Base-by-base conservation (phyloP, 2,888 invertebrate genomes). In the Dasypolia templi region DNA sequence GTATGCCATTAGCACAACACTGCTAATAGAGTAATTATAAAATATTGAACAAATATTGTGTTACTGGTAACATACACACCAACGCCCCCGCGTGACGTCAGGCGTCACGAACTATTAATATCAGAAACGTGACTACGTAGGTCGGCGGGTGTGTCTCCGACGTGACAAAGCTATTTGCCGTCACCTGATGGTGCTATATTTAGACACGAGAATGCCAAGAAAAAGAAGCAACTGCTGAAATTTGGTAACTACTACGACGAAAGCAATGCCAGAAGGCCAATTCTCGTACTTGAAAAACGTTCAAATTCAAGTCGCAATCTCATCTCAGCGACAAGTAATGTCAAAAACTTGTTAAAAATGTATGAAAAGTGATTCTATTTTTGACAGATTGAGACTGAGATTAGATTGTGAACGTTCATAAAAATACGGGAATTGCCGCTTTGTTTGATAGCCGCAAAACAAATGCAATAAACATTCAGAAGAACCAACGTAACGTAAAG, bases 71-170 rank as follows among this genome's bases (percentile, higher is more conserved):
- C 71, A 67, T 68, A 74, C 76, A 74, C 76, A 83, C 77, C 68
- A 66, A 81, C 72, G 72, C 63, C 55, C 29, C 56, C n/a, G 58
- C 75, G 87, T 90, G 91, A 92, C 89, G 90, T 63, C 74, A 76
- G 67, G 75, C 80, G 89, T 44, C 70, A 70, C 68, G 75, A 82
- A 89, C 90, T 92, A 93, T 90, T 92, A 90, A 89, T 85, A 83
- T 77, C 83, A 80, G 78, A 82, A 86, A 84, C 86, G 79, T 86
- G 87, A 84, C 78, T 89, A 90, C 90, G 91, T 91, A 88, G 68
- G 75, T 67, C 61, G 83, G 90, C 94, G 95, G 95, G 96, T 95
- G 96, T 96, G 96, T 95, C 95, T 87, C 77, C 89, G 88, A 93
- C 93, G 65, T 71, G 73, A 64, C 69, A 78, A 65, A 64, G 42